These are phyloP conservation scores for Epinotia ramella DNA, from an alignment of 2,888 invertebrate species.

Conservation along the genomic window DNA sequence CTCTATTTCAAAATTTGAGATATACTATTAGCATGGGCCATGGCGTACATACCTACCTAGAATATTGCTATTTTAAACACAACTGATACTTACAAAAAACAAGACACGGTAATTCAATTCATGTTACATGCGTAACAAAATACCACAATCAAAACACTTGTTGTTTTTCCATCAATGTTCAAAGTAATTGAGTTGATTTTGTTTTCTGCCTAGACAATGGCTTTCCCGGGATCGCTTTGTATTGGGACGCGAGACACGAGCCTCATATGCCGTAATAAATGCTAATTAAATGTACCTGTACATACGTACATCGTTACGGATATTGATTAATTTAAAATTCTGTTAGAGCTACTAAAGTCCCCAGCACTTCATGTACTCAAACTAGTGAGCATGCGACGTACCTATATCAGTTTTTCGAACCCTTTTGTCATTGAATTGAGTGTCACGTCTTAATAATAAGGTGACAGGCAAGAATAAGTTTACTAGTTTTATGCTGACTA, in stretches of 20 bases:
- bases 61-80: neutral
- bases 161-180: slow-evolving; percentile 8
- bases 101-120: neutral
- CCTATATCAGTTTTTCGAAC: too few species aligned
- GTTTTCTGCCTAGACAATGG: slow-evolving; percentile 3
- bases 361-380: too few species aligned
- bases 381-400: too few species aligned
- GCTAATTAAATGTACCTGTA: slow-evolving; percentile 16
- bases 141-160: slow-evolving; percentile 5
- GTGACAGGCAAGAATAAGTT: too few species aligned
- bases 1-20: neutral
- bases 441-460: too few species aligned
- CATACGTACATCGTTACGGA: slow-evolving; percentile 8
- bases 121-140: neutral
- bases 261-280: slow-evolving; percentile 1
- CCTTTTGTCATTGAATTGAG: too few species aligned
- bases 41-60: neutral
- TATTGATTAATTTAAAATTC: neutral
- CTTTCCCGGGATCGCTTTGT: neutral
- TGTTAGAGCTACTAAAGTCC: too few species aligned
- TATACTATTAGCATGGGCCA: neutral
- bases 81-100: neutral
- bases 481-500: too few species aligned
- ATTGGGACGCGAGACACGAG: neutral
- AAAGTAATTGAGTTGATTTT: slow-evolving; percentile 26